These are phyloP conservation scores for Rugalucina vietnamica DNA, from an alignment of 2,888 invertebrate genomes.

Conservation along the genomic window DNA sequence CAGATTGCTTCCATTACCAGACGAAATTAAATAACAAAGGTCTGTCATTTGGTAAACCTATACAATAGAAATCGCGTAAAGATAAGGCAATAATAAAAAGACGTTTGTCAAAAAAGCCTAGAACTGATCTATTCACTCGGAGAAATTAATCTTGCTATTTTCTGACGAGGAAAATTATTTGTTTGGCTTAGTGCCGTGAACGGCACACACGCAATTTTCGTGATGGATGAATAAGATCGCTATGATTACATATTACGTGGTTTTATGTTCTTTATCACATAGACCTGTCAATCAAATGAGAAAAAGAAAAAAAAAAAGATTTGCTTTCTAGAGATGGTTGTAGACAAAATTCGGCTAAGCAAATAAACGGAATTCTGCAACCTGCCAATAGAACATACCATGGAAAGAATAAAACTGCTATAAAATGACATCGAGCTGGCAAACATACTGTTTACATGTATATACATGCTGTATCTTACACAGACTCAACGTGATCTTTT, in stretches of 20 bases:
- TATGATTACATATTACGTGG: slow-evolving; percentile 5
- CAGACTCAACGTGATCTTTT: too few relatives aligned
- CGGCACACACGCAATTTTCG: slow-evolving; percentile 5
- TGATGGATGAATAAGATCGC: slow-evolving; percentile 17
- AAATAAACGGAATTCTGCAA: too few relatives aligned
- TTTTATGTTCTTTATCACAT: slow-evolving; percentile 18
- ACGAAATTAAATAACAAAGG: neutral
- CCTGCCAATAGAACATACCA: too few relatives aligned
- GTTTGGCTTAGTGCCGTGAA: slow-evolving; percentile 13
- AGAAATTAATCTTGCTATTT: slow-evolving; percentile 15
- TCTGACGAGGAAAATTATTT: slow-evolving; percentile 12
- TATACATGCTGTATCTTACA: too few relatives aligned
- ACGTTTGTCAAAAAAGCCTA: neutral
- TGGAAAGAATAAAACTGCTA: too few relatives aligned
- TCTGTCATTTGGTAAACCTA: neutral
- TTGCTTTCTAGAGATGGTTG: neutral
- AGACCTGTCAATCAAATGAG: neutral
- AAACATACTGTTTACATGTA: too few relatives aligned
- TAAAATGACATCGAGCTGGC: too few relatives aligned
- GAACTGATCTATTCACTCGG: slow-evolving; percentile 11
- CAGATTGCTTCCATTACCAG: slow-evolving; percentile 1
- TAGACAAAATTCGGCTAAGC: too few relatives aligned
- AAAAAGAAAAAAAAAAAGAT: slow-evolving; percentile 3
- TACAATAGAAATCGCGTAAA: slow-evolving; percentile 3
- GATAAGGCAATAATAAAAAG: slow-evolving; percentile 14